Conservation (phyloP, 2,888 invertebrate genomes). For the Lymantria monacha region DNA sequence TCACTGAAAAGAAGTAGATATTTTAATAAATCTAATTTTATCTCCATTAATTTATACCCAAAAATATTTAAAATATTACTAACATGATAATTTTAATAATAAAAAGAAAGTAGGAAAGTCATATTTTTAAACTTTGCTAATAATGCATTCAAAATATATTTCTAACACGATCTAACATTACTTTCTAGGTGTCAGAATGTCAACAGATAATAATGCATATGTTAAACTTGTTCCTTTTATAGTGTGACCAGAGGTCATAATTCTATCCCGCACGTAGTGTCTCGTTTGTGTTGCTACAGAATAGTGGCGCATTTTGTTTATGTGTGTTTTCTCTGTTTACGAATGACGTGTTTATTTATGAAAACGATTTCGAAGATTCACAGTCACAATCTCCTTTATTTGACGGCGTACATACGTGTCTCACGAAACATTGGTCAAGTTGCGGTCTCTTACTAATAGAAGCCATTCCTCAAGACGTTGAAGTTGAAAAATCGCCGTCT, state of each 20-base stretch:
- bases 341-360: background rate
- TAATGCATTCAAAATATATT: background rate
- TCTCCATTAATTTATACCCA: no score
- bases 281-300: conserved; percentile 4
- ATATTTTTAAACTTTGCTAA: background rate
- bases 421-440: no score
- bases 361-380: background rate
- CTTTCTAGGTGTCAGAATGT: conserved; percentile 9
- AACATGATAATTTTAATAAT: no score
- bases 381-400: no score
- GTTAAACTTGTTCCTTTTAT: conserved; percentile 26
- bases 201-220: conserved; percentile 2
- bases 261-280: conserved; percentile 13
- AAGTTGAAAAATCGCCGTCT: no score
- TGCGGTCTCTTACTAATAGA: no score
- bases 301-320: background rate
- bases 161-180: conserved; percentile 6
- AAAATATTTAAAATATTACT: no score
- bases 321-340: background rate
- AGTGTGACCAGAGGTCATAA: conserved; percentile 13
- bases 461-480: no score
- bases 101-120: background rate
- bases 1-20: no score
- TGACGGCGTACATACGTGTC: no score
- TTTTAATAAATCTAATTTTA: no score